Conservation (phyloP, 1,140 invertebrate species). For the Reticulitermes speratus region DNA sequence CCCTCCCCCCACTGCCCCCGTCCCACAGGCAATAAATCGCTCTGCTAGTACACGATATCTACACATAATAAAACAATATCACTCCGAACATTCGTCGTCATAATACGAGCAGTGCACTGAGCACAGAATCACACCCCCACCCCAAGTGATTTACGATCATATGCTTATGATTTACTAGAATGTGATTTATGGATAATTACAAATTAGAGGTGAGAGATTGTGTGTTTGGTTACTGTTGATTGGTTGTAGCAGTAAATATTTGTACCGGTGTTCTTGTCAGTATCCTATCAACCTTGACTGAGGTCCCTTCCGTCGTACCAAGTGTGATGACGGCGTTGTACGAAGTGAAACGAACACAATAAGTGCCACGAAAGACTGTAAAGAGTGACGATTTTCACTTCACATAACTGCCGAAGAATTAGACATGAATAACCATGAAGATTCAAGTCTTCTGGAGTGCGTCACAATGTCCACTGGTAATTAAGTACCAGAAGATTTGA, state of each 20-base stretch:
- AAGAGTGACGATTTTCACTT: too few relatives aligned
- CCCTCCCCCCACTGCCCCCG: too few relatives aligned
- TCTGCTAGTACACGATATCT: background rate
- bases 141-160: background rate
- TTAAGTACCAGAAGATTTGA: too few relatives aligned
- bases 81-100: background rate
- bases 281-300: background rate
- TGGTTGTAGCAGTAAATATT: background rate
- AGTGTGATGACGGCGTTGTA: background rate
- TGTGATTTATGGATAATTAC: background rate
- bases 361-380: background rate
- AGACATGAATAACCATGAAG: too few relatives aligned
- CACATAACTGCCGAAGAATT: too few relatives aligned
- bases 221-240: background rate
- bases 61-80: slow-evolving; percentile 14
- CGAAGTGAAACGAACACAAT: background rate
- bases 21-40: background rate
- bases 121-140: background rate
- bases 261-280: background rate
- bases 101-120: background rate
- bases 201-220: background rate
- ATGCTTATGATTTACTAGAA: background rate
- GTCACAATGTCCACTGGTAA: too few relatives aligned
- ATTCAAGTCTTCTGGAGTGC: too few relatives aligned
- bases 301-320: background rate